Evolutionary conservation across 2,113 vertebrate genomes (phyloP).

Genomic region (Morone saxatilis): DNA sequence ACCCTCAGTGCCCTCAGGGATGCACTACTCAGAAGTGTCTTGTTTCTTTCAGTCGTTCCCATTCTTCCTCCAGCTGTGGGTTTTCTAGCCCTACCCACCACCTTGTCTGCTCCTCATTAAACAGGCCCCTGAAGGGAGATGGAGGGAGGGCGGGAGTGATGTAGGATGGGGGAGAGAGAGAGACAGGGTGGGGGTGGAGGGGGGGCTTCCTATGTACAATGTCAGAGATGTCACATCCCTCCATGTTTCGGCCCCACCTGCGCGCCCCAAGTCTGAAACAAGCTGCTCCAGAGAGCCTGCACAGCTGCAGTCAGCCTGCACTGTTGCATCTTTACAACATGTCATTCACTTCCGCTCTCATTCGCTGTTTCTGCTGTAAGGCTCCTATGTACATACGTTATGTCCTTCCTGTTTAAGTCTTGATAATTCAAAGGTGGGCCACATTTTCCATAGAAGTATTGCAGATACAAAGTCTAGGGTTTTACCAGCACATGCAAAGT

Average conservation of each 20-base stretch:
- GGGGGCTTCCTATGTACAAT: conserved; percentile 32
- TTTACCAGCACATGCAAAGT: conserved; percentile 38
- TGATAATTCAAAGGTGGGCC: background rate
- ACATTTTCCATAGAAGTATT: conserved; percentile 29
- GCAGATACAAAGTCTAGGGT: conserved; percentile 4
- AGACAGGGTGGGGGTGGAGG: background rate
- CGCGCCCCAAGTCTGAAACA: conserved; percentile 44
- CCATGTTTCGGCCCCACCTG: conserved; percentile 74
- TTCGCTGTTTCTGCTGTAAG: background rate
- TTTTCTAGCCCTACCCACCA: conserved; percentile 63
- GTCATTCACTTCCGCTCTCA: conserved; percentile 41
- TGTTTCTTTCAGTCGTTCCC: conserved; percentile 70
- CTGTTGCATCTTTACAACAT: conserved; percentile 25
- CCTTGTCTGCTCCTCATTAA: conserved; percentile 80
- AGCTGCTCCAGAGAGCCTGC: conserved; percentile 32
- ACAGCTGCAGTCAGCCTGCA: conserved; percentile 62
- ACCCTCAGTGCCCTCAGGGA: conserved; percentile 47
- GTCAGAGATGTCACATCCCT: conserved; percentile 54
- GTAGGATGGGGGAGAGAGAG: background rate
- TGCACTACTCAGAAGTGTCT: conserved; percentile 66
- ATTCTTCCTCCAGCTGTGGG: conserved; percentile 75
- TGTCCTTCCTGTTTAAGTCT: conserved; percentile 6
- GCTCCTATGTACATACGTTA: background rate
- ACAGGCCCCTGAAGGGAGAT: conserved; percentile 61
- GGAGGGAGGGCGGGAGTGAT: conserved; percentile 9